Evolutionary conservation across 1,140 invertebrate species (phyloP).

Genomic region (Grapholita molesta): DNA sequence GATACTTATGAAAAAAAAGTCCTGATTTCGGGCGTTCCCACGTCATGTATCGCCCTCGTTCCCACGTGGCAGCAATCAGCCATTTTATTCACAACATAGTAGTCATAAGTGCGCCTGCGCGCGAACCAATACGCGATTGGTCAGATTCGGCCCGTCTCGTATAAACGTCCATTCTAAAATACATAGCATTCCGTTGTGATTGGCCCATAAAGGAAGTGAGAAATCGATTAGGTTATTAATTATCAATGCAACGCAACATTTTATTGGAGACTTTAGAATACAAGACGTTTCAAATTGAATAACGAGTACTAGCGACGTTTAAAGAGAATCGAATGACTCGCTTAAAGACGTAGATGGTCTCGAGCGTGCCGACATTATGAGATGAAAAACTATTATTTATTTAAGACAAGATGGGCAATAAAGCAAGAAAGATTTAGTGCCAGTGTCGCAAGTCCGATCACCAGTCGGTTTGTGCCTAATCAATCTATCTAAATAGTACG

Average conservation of each 20-base stretch:
- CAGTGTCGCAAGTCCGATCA: not conserved
- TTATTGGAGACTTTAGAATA: not conserved
- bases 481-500: constrained; percentile 41
- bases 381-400: constrained; percentile 11
- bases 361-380: not conserved
- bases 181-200: constrained; percentile 39
- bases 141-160: constrained; percentile 27
- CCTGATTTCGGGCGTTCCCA: constrained; percentile 56
- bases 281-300: not conserved
- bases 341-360: constrained; percentile 4
- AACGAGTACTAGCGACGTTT: not conserved
- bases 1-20: constrained; percentile 40
- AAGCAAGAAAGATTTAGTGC: constrained; percentile 8
- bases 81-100: constrained; percentile 48
- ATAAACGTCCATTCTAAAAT: constrained; percentile 45
- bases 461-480: constrained; percentile 22
- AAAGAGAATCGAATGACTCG: not conserved
- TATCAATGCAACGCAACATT: constrained; percentile 5
- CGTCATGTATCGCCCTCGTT: constrained; percentile 48
- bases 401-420: not conserved
- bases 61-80: constrained; percentile 46
- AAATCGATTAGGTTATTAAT: constrained; percentile 39
- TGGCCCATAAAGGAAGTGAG: constrained; percentile 36
- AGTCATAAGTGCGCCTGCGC: constrained; percentile 49
- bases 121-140: constrained; percentile 41